Evolutionary conservation across 2,888 invertebrate genomes (phyloP).

Genomic region (Andrena haemorrhoa): DNA sequence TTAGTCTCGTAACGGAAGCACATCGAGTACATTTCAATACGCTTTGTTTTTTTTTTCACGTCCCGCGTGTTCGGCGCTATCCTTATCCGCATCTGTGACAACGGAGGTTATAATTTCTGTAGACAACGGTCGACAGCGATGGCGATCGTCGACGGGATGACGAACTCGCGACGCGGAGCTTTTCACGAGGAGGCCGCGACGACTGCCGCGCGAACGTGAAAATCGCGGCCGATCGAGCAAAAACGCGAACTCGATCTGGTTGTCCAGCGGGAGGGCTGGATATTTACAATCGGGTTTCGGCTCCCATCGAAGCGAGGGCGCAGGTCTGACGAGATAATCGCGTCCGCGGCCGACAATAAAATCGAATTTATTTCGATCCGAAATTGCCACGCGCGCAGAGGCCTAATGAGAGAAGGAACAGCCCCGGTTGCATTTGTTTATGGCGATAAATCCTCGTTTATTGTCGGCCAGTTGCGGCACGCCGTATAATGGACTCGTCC

Average conservation of each 20-base stretch:
- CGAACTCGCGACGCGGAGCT: not conserved
- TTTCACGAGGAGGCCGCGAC: not conserved
- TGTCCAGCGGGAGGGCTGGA: not conserved
- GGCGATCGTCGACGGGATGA: not conserved
- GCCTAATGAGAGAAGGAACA: slow-evolving; percentile 67
- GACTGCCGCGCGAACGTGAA: not conserved
- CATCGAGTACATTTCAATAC: not conserved
- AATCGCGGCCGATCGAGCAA: not conserved
- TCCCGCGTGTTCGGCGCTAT: not conserved
- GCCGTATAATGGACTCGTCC: slow-evolving; percentile 59
- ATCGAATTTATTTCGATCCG: slow-evolving; percentile 65
- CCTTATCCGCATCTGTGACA: not conserved
- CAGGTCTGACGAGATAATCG: slow-evolving; percentile 62
- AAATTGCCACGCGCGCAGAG: slow-evolving; percentile 55
- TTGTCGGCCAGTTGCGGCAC: slow-evolving; percentile 40
- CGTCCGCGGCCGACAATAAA: slow-evolving; percentile 53
- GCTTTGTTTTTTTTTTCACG: slow-evolving; percentile 9
- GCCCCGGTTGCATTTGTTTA: slow-evolving; percentile 62
- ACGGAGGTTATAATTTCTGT: slow-evolving; percentile 1
- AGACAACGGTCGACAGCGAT: slow-evolving; percentile 12
- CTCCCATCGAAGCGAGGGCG: not conserved
- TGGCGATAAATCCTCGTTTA: slow-evolving; percentile 67
- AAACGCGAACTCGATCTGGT: not conserved
- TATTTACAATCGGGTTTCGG: slow-evolving; percentile 27
- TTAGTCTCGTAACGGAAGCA: not conserved